These are phyloP conservation scores for Calidris pugnax DNA, from an alignment of 2,113 vertebrate genomes.

Conservation along the genomic window DNA sequence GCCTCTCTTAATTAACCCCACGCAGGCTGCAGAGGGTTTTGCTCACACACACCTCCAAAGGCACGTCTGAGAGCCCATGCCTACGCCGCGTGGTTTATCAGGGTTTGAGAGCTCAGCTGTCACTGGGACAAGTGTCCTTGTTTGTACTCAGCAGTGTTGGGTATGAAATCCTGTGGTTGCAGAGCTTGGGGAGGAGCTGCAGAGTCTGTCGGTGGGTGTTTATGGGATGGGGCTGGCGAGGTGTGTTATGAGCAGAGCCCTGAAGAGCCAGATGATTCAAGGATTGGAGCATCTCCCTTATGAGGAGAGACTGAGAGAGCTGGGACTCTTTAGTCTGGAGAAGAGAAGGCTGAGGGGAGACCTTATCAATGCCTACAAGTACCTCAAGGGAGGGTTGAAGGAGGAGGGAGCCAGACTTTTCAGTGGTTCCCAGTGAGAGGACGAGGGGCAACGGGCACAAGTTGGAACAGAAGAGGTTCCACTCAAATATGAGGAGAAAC, in stretches of 20 bases:
- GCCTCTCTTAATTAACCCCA: constrained; percentile 34
- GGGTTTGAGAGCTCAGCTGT: not conserved
- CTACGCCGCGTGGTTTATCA: rapidly evolving
- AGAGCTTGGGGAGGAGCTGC: not conserved
- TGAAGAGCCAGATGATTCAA: too few relatives aligned
- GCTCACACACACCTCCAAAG: not conserved
- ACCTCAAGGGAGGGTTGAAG: too few relatives aligned
- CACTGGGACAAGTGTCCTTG: not conserved
- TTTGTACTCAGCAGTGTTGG: rapidly evolving
- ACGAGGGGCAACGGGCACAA: too few relatives aligned
- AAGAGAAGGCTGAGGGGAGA: too few relatives aligned
- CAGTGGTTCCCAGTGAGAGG: too few relatives aligned
- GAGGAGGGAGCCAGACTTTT: too few relatives aligned
- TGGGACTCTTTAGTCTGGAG: too few relatives aligned
- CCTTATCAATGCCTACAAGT: too few relatives aligned
- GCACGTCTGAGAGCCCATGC: not conserved
- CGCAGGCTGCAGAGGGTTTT: not conserved
- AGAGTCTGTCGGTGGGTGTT: not conserved
- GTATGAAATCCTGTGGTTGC: rapidly evolving
- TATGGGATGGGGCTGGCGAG: not conserved
- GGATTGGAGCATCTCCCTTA: too few relatives aligned
- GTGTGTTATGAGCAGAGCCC: not conserved
- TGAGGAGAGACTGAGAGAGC: too few relatives aligned
- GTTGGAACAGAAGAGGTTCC: too few relatives aligned
- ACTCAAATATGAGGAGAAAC: too few relatives aligned